Evolutionary conservation across 1,140 invertebrate species (phyloP).

Genomic region (Cherax quadricarinatus): DNA sequence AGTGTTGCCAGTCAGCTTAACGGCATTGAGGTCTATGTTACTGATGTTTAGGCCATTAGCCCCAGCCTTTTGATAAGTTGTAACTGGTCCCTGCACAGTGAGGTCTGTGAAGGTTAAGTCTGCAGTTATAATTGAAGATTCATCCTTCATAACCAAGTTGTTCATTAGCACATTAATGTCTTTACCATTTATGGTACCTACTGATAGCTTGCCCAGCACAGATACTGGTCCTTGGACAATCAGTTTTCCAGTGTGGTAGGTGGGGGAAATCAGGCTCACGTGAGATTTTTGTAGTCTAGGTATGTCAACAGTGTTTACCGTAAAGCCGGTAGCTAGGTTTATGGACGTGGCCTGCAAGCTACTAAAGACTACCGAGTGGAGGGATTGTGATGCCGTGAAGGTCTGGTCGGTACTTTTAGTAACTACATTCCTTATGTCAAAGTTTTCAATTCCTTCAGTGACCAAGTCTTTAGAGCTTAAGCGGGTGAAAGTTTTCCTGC

Average conservation of each 20-base stretch:
- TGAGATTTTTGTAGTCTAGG: slow-evolving; percentile 5
- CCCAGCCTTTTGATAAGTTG: slow-evolving; percentile 8
- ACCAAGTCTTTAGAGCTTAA: slow-evolving; percentile 3
- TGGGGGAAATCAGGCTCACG: slow-evolving; percentile 23
- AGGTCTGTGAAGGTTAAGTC: slow-evolving; percentile 18
- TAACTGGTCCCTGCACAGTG: slow-evolving; percentile 22
- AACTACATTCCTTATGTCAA: slow-evolving; percentile 34
- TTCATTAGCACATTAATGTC: neutral
- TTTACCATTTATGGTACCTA: slow-evolving; percentile 25
- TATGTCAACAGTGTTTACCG: slow-evolving; percentile 28
- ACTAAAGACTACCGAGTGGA: slow-evolving; percentile 17
- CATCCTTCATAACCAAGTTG: slow-evolving; percentile 26
- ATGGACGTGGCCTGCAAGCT: neutral
- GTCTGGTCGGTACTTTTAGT: slow-evolving; percentile 33
- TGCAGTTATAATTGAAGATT: neutral
- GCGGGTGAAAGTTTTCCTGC: slow-evolving; percentile 16
- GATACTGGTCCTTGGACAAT: slow-evolving; percentile 28
- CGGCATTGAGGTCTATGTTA: slow-evolving; percentile 11
- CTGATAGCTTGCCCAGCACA: neutral
- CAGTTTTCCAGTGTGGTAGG: slow-evolving; percentile 11
- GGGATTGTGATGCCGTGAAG: slow-evolving; percentile 35
- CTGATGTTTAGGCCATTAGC: slow-evolving; percentile 52
- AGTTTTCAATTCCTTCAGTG: neutral
- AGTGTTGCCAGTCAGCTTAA: neutral
- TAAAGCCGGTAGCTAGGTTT: neutral